Base-by-base conservation (phyloP, 1,140 invertebrate genomes). In the Pemphigus obesinymphae region DNA sequence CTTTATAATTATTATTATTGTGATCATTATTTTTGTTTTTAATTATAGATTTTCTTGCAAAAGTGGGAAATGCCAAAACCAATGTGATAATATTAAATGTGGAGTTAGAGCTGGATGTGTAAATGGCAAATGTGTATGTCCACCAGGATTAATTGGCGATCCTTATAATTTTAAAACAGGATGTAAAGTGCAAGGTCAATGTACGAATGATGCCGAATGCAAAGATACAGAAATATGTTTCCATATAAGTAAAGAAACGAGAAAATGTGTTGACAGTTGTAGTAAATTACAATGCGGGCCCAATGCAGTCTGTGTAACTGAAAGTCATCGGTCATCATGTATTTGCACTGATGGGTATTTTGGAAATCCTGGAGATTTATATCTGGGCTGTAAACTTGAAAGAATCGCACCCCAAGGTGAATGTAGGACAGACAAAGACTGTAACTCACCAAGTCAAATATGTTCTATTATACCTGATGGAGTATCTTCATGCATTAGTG, bases 61-160 rank as follows among this genome's bases (percentile, higher is more conserved):
- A 83, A 87, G 87, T 82, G 91, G 91, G 6, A 89, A 89, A 83
- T 96, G 94, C 86, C 88, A 91, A 63, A 91, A 95, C 85, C 88
- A 91, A 10, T 96, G 95, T 85, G 90, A 90, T 29, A 88, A 89
- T 43, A 88, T 93, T 0, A 89, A 90, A 55, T 97, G 95, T 87
- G 95, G 95, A n/a, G 96, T 95, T 86, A 96, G 97, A 87, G 95
- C 95, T 0, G 93, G 95, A 87, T 97, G 95, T 85, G 90, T 94
- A 55, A 92, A 95, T 85, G 91, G 91, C 73, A 94, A 95, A 86
- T 99, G 97, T 87, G 94, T 94, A 87, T 99, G 97, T 85, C 92
- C 94, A 86, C 90, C 94, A 84, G 95, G 95, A 20, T 97, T 97
- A 87, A 90, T 93, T 83, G 92, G 94, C 1, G 90, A 91, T 63